Evolutionary conservation across 2,113 vertebrate genomes (phyloP).

Genomic region (Upupa epops): DNA sequence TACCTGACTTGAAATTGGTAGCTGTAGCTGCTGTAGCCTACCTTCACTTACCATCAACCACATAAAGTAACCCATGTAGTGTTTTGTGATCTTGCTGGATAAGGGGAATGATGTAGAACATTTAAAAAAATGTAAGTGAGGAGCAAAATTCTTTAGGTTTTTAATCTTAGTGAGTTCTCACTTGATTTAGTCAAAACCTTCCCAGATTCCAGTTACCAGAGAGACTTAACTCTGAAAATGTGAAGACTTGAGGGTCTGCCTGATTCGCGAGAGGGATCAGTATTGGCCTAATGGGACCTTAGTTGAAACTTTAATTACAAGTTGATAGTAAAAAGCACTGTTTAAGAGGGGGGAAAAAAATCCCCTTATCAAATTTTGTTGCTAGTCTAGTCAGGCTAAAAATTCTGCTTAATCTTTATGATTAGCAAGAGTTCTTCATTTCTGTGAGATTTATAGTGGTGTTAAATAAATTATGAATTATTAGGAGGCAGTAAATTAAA

Average conservation of each 20-base stretch:
- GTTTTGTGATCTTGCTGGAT: background rate
- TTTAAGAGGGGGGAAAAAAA: slow-evolving; percentile 2
- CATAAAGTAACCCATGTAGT: fast-evolving
- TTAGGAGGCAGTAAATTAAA: slow-evolving; percentile 37
- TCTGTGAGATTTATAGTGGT: slow-evolving; percentile 19
- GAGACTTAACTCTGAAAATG: slow-evolving; percentile 32
- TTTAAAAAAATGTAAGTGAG: background rate
- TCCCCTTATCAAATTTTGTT: slow-evolving; percentile 33
- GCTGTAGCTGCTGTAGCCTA: background rate
- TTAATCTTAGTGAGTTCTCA: background rate
- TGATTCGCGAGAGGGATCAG: slow-evolving; percentile 21
- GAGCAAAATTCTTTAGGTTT: slow-evolving; percentile 33
- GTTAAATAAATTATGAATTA: slow-evolving; percentile 59
- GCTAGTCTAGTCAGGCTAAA: slow-evolving; percentile 48
- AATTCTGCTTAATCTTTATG: slow-evolving; percentile 63
- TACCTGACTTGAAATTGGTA: background rate
- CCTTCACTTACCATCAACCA: background rate
- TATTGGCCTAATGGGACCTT: slow-evolving; percentile 37
- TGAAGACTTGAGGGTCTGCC: slow-evolving; percentile 41
- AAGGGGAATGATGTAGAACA: background rate
- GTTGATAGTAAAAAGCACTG: slow-evolving; percentile 29
- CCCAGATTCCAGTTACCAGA: slow-evolving; percentile 3
- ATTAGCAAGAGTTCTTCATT: slow-evolving; percentile 57
- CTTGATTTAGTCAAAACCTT: slow-evolving; percentile 49
- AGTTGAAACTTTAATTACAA: slow-evolving; percentile 60